phyloP scores from a whole-genome alignment of 1,140 invertebrate genomes.

The Cydia amplana region DNA sequence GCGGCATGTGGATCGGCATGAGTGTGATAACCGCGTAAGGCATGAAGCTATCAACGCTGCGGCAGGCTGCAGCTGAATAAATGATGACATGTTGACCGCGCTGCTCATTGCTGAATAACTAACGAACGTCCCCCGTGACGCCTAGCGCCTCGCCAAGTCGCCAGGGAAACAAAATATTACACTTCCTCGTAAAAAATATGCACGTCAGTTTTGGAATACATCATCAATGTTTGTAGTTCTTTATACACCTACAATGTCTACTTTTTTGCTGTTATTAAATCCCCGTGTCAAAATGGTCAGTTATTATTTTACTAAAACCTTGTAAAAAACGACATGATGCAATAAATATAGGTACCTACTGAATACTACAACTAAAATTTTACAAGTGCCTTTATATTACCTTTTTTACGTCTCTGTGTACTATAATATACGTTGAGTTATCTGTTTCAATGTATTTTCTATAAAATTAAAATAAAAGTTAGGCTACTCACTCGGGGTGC shows the following conservation, averaged over 20 bases:
- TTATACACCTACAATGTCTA: too few relatives aligned
- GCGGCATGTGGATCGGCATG: too few relatives aligned
- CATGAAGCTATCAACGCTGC: slow-evolving; percentile 39
- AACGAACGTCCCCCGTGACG: slow-evolving; percentile 32
- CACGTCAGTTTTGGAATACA: not conserved
- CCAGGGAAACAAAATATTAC: slow-evolving; percentile 11
- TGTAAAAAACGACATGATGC: too few relatives aligned
- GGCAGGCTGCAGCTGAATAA: slow-evolving; percentile 40
- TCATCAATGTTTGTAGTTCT: not conserved
- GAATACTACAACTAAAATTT: too few relatives aligned
- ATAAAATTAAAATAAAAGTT: not conserved
- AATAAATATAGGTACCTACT: too few relatives aligned
- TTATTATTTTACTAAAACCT: too few relatives aligned
- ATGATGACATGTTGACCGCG: slow-evolving; percentile 38
- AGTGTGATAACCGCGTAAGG: not conserved
- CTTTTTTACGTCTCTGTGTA: too few relatives aligned
- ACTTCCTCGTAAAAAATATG: slow-evolving; percentile 8
- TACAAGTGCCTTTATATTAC: too few relatives aligned
- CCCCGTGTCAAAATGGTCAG: too few relatives aligned
- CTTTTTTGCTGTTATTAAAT: too few relatives aligned
- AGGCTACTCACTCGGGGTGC: slow-evolving; percentile 32
- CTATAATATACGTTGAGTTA: too few relatives aligned
- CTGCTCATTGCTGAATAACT: slow-evolving; percentile 41
- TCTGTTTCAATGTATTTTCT: not conserved
- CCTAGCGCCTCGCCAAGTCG: not conserved